These are phyloP conservation scores for Bujurquina vittata DNA, from an alignment of 2,113 vertebrate species.

Conservation along the genomic window DNA sequence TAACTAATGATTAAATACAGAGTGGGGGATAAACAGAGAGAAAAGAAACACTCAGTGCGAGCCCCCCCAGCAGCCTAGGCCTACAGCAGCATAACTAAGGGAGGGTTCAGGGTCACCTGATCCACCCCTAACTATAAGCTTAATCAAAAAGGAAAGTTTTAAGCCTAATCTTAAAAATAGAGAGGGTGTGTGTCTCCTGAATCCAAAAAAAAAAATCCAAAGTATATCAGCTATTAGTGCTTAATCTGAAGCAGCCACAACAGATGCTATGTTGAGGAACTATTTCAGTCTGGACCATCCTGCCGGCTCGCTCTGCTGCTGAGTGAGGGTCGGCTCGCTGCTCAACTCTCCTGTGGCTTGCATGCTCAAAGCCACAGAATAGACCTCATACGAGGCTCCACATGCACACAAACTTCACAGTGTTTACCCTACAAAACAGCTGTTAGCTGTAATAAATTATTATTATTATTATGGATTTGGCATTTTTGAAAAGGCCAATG, in stretches of 20 bases:
- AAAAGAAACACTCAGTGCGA: too few species aligned
- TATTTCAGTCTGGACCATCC: slow-evolving; percentile 29
- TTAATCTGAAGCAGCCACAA: not conserved
- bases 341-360: slow-evolving; percentile 44
- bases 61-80: too few species aligned
- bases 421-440: not conserved
- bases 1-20: too few species aligned
- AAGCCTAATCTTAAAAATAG: too few species aligned
- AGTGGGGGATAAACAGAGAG: too few species aligned
- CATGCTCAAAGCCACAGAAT: not conserved
- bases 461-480: not conserved
- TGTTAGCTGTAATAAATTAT: not conserved
- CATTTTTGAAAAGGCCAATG: not conserved
- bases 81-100: too few species aligned
- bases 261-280: not conserved
- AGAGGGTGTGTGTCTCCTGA: too few species aligned
- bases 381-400: not conserved
- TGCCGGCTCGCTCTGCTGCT: slow-evolving; percentile 32
- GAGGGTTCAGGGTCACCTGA: too few species aligned
- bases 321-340: slow-evolving; percentile 45
- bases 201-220: too few species aligned
- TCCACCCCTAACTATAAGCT: too few species aligned
- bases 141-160: too few species aligned
- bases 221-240: not conserved
- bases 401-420: not conserved